Evolutionary conservation across 2,888 invertebrate genomes (phyloP), one percentile per base, ranked within the genome.

Genomic region (Habrosyne pyritoides): DNA sequence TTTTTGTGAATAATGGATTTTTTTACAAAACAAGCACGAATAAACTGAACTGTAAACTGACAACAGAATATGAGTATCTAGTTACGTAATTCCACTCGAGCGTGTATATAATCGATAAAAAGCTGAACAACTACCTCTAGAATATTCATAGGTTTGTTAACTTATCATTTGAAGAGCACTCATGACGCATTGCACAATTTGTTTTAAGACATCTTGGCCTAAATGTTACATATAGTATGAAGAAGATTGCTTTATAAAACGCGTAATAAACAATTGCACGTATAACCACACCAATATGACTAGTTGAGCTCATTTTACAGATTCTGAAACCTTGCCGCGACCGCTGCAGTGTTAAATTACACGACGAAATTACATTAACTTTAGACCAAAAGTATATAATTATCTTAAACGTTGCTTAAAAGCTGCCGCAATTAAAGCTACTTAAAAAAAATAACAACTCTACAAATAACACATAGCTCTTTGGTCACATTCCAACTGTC

Each of bases 81-180:
- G 50, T 28, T 50, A 50, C 12, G 28, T 50, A 50, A 50, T 30
- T 50, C 21, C 50, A 50, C 30, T 50, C 14, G 28, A 50, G 18
- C 50, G n/a, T n/a, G 42, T 42, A 12, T 4, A 14, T 48, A 48
- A 48, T 48, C 48, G n/a, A 48, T 48, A 22, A 26, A 48, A 42
- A 42, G 42, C 18, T 18, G 42, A 42, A 12, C n/a, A 12, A 22
- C 47, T 47, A 21, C n/a, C 47, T 24, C 47, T 47, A 10, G 24
- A 42, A 42, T 42, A 42, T 18, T 28, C 18, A 22, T 49, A n/a
- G 28, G 26, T n/a, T 48, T 14, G 48, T 14, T 48, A 14, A 49
- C 50, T 28, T 50, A 50, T 28, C 21, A 50, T 18, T 28, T 50
- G 50, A 50, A 28, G 50, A 50, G 50, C 28, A 28, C 50, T 28